Evolutionary conservation across 53 echinoderm and acorn worm species (phyloP), one percentile per base, ranked within the genome.

Genomic region (Apostichopus leukothele): DNA sequence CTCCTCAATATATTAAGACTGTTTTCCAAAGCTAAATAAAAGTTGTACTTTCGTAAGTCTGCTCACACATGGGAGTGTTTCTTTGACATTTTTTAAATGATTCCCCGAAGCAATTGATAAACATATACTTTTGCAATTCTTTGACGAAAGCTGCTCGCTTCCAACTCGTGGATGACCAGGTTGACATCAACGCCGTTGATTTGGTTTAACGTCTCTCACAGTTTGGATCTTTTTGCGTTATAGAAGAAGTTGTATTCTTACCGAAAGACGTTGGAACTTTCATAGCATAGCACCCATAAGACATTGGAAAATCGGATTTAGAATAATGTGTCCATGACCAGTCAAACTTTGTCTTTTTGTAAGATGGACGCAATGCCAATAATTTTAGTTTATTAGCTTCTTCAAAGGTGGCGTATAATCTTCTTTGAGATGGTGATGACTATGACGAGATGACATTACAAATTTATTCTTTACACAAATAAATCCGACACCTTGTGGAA

Each of bases 1-100:
- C 23, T 84, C 85, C 9, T 68, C 23, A 19, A 85, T 85, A 18
- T 85, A 85, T n/a, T 85, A 67, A 27, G 60, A 50, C 85, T 85
- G 50, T 85, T 85, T 20, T 85, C 85, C 27, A 85, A 25, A 13
- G 85, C 85, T 7, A 85, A 67, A 16, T 85, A 85, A 66, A 85
- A 85, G 25, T 67, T 85, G 51, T 85, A 85, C 25, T 67, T 23
- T 85, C 66, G 67, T 10, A 67, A 14, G 21, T 67, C 14, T 67
- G 61, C 14, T 85, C 85, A 67, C 85, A 85, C 16, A 12, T 66
- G 13, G 55, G 19, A 22, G 67, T 67, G 11, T 67, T 26, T 60
- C 85, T 39, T 18, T 57, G 21, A 27, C 85, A 85, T 21, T 11
- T 27, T 50, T 68, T 20, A 27, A 39, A 85, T 11, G 22, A 68